Percentiles rank a stretch among this genome's conserved stretches.
These are phyloP conservation scores for Euleptes europaea DNA, from an alignment of 2,113 vertebrate genomes.

Conservation along the genomic window DNA sequence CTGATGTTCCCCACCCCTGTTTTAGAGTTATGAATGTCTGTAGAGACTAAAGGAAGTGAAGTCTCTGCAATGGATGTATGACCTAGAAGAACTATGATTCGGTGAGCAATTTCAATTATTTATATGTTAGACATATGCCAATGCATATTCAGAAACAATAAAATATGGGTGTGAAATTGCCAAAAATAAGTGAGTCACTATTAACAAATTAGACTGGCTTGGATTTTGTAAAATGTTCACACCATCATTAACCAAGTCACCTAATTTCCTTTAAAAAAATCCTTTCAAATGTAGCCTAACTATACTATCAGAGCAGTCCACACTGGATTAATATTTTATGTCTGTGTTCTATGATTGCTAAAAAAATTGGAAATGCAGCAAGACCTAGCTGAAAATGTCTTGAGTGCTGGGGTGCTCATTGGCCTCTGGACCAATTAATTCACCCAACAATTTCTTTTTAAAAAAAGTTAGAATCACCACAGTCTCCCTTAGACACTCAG, in stretches of 20 bases:
- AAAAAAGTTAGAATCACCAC: neutral
- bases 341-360: neutral
- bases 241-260: no score
- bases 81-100: neutral
- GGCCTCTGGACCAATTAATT: neutral
- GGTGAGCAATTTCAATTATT: neutral
- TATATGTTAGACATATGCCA: neutral
- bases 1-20: no score
- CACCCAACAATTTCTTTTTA: neutral
- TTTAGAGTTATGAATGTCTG: no score
- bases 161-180: neutral
- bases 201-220: no score
- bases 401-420: neutral
- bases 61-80: neutral
- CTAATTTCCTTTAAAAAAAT: neutral
- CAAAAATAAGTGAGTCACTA: neutral
- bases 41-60: neutral
- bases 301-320: neutral
- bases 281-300: neutral
- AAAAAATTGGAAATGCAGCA: neutral
- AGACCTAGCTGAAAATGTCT: neutral
- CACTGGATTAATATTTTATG: neutral
- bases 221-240: neutral
- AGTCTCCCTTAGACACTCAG: neutral
- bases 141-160: neutral